Percentiles rank a stretch among this genome's conserved stretches.
Conservation (phyloP, 2,113 vertebrate genomes). For the Illadopsis cleaveri region DNA sequence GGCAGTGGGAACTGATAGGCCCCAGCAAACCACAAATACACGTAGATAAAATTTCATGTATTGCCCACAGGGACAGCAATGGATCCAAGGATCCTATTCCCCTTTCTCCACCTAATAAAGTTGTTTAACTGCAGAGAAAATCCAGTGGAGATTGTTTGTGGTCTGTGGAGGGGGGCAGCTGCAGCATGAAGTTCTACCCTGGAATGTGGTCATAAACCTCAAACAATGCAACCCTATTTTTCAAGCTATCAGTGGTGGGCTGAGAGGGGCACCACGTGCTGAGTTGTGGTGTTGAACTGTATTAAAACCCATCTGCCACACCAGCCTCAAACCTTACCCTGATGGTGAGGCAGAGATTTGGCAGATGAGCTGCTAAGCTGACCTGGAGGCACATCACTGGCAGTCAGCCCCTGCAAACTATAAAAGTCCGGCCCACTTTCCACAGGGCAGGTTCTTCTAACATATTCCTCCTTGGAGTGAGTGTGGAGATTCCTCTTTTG, state of each 20-base stretch:
- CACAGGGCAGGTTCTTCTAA: background rate
- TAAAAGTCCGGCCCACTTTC: background rate
- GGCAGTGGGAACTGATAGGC: background rate
- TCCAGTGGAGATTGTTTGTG: background rate
- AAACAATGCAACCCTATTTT: background rate
- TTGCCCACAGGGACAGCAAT: background rate
- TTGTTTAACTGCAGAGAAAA: background rate
- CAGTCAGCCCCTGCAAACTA: background rate
- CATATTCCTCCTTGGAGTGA: background rate
- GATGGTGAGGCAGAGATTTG: background rate
- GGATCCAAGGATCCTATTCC: background rate
- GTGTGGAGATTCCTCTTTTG: background rate
- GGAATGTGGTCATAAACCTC: background rate
- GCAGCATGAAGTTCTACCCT: background rate
- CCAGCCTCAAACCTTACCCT: background rate
- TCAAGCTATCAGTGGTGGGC: background rate
- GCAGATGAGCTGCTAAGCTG: background rate
- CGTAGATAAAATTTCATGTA: background rate
- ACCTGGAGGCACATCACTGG: background rate
- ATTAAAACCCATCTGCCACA: background rate
- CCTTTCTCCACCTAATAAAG: background rate
- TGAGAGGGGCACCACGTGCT: background rate
- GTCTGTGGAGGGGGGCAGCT: background rate
- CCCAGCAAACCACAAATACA: background rate
- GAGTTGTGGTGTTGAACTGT: background rate